A percentile compares a stretch with the other conserved stretches of the same genome.
Evolutionary conservation across 1,140 invertebrate species (phyloP).

Genomic region (Schlechtendalia chinensis): DNA sequence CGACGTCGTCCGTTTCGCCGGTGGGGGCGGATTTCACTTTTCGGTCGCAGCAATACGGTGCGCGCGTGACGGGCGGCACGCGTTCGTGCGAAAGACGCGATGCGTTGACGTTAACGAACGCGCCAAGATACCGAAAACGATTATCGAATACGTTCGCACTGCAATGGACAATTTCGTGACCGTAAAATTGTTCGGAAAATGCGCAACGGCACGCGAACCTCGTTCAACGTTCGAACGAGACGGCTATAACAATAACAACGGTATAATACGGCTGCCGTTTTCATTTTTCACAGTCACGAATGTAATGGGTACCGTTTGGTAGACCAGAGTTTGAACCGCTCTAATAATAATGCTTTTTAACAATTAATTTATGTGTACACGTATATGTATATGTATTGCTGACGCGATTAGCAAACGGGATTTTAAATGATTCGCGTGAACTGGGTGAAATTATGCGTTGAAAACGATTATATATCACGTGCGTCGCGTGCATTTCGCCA

Average conservation of each 20-base stretch:
- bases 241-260: not conserved
- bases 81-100: not conserved
- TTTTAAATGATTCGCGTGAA: not conserved
- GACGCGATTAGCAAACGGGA: not conserved
- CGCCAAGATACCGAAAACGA: constrained; percentile 9
- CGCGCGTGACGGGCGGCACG: not conserved
- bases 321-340: not conserved
- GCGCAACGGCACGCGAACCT: constrained; percentile 16
- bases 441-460: not conserved
- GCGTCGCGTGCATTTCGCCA: no score
- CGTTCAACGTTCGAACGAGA: not conserved
- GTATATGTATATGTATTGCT: not conserved
- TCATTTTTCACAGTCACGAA: constrained; percentile 3
- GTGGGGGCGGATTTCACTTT: no score
- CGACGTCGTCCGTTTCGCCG: no score
- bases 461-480: not conserved
- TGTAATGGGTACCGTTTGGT: not conserved
- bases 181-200: constrained; percentile 35
- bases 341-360: not conserved
- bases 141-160: not conserved
- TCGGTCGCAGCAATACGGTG: no score
- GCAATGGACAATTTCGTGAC: constrained; percentile 10
- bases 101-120: constrained; percentile 13
- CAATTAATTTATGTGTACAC: not conserved
- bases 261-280: not conserved